Conservation (phyloP, 1,140 invertebrate genomes). For the Neodiprion virginianus region DNA sequence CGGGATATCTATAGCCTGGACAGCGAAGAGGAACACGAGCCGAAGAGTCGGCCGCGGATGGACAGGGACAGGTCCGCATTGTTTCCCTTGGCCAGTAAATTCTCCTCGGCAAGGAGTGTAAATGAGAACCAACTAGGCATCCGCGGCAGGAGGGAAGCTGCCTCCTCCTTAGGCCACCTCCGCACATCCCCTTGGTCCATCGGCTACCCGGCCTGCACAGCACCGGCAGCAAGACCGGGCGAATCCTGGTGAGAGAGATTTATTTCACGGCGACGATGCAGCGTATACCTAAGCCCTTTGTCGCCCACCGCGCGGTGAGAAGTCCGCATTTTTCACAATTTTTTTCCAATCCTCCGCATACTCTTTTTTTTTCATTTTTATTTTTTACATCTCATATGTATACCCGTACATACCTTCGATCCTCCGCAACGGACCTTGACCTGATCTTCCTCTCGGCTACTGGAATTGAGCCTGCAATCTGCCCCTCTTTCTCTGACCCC, state of each 20-base stretch:
- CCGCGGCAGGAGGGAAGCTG: conserved; percentile 16
- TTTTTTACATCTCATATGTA: no score
- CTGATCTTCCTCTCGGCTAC: conserved; percentile 27
- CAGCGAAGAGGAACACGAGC: conserved; percentile 45
- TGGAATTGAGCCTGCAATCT: conserved; percentile 34
- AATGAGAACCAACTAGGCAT: conserved; percentile 49
- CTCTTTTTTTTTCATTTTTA: conserved; percentile 25
- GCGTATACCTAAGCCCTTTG: conserved; percentile 47
- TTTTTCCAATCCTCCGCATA: conserved; percentile 34
- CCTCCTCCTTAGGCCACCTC: conserved; percentile 33
- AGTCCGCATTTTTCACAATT: conserved; percentile 60
- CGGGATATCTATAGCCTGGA: conserved; percentile 51
- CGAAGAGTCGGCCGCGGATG: conserved; percentile 54
- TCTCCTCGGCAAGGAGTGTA: conserved; percentile 53
- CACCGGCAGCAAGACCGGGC: conserved; percentile 28
- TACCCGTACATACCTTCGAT: conserved; percentile 35
- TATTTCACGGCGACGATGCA: conserved; percentile 47
- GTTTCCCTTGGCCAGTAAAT: conserved; percentile 61
- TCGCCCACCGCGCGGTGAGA: conserved; percentile 56
- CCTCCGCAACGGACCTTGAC: conserved; percentile 11
- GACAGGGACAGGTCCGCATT: conserved; percentile 61
- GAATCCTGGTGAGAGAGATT: conserved; percentile 44
- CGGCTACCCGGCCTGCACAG: conserved; percentile 24
- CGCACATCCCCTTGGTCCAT: neutral
- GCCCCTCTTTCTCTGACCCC: neutral